A percentile compares a stretch with the other conserved stretches of the same genome.
Conservation (phyloP, 2,888 invertebrate genomes). For the Perizoma flavofasciatum region DNA sequence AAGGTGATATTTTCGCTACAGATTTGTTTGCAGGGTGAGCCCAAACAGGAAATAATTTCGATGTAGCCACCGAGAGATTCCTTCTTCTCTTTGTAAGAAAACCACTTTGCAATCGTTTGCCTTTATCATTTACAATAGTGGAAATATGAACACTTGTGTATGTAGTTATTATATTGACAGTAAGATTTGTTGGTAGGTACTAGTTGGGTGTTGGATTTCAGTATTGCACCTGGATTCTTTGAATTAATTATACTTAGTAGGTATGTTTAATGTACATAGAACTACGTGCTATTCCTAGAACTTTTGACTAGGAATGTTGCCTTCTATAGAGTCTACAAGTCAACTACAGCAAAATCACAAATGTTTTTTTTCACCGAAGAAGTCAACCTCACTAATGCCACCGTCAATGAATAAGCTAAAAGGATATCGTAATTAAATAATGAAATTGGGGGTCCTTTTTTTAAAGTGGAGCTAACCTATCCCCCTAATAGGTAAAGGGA, state of each 20-base stretch:
- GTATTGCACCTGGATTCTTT: slow-evolving; percentile 46
- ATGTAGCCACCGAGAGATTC: slow-evolving; percentile 69
- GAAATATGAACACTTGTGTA: slow-evolving; percentile 59
- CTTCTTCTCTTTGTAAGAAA: slow-evolving; percentile 51
- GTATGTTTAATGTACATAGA: background rate
- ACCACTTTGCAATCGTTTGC: slow-evolving; percentile 55
- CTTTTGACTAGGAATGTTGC: slow-evolving; percentile 2
- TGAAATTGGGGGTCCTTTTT: no score
- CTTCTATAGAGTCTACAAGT: no score
- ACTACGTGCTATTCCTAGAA: slow-evolving; percentile 15
- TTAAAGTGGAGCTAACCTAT: no score
- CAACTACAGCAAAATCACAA: no score
- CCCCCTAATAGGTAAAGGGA: no score
- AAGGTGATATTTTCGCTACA: slow-evolving; percentile 77
- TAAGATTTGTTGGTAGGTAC: slow-evolving; percentile 26
- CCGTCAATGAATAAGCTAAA: no score
- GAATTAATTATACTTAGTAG: slow-evolving; percentile 5
- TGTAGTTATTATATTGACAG: slow-evolving; percentile 55
- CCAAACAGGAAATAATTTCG: slow-evolving; percentile 73
- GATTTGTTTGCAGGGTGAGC: slow-evolving; percentile 77
- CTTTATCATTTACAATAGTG: slow-evolving; percentile 47
- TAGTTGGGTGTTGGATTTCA: slow-evolving; percentile 53
- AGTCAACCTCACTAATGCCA: no score
- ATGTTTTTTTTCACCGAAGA: no score
- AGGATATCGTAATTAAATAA: no score